Base-by-base conservation (phyloP, 2,797 vertebrate genomes). In the Neomorphus geoffroyi region DNA sequence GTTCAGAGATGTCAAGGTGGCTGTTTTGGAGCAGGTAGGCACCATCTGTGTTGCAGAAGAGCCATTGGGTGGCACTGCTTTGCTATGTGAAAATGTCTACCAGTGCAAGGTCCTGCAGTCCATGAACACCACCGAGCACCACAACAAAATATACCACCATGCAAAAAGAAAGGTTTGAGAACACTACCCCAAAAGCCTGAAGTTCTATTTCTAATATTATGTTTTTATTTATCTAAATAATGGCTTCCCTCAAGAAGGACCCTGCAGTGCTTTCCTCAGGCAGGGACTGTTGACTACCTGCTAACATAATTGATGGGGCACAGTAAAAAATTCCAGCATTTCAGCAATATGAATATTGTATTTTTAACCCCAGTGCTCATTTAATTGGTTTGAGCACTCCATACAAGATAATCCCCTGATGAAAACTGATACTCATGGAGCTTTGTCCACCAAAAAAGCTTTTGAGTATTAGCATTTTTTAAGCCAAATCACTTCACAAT, bases 11-110 rank as follows among this genome's bases (percentile, higher is more conserved):
- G 51, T 7, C 28, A 41, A 48, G 30, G 26, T 73, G 66, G 26
- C 18, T 56, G 0, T 35, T 80, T 4, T 30, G 74, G 69, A 87
- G 57, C 61, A 67, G 0, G 0, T 2, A 61, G 56, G 37, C 50
- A 88, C 45, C 37, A 13, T 8, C 74, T 67, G 26, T 85, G 67
- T 77, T 88, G 65, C 69, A 37, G 57, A 80, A 80, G 54, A 91
- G 70, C 96, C 97, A 96, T 92, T 85, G 86, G 97, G 95, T 96
- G 96, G 96, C 92, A 96, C 95, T 97, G 92, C 84, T 92, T 51
- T n/a, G 2, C 94, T 93, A 37, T 35, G 48, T 2, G 24, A 88
- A 81, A 88, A 39, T 1, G 7, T 32, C 58, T 66, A 18, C 48
- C 6, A 1, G n/a, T 2, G 32, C 53, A 56, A 74, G 61, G 74